Percentiles rank a stretch among this genome's conserved stretches.
Evolutionary conservation across 2,888 invertebrate species (phyloP).

Genomic region (Lordiphosa fenestrarum): DNA sequence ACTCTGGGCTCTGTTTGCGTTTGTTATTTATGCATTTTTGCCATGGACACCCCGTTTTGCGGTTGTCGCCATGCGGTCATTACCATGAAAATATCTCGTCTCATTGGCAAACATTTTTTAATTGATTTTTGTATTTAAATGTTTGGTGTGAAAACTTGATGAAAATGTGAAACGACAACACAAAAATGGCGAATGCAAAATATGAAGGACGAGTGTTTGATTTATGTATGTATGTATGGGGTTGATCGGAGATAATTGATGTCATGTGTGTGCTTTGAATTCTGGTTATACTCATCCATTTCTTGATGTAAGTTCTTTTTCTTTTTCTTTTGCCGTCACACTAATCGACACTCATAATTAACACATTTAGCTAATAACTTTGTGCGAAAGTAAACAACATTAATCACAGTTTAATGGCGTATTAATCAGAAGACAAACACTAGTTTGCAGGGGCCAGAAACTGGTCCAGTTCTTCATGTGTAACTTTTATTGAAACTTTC

Average conservation of each 20-base stretch:
- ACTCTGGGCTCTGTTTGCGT: slow-evolving; percentile 43
- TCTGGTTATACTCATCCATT: too few species aligned
- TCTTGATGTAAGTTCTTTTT: neutral
- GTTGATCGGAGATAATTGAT: slow-evolving; percentile 23
- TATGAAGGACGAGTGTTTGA: slow-evolving; percentile 30
- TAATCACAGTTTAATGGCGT: slow-evolving; percentile 70
- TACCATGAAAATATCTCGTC: slow-evolving; percentile 47
- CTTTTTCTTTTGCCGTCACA: slow-evolving; percentile 7
- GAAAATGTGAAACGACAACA: slow-evolving; percentile 20
- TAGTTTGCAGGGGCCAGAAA: too few species aligned
- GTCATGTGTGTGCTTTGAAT: neutral
- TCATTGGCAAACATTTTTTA: slow-evolving; percentile 55
- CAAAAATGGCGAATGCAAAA: slow-evolving; percentile 34
- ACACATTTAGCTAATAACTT: slow-evolving; percentile 75
- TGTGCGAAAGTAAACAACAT: slow-evolving; percentile 68
- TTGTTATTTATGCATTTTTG: slow-evolving; percentile 67
- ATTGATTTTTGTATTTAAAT: slow-evolving; percentile 61
- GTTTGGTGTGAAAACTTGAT: slow-evolving; percentile 58
- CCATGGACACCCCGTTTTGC: slow-evolving; percentile 57
- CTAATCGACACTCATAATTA: slow-evolving; percentile 71
- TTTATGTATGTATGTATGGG: slow-evolving; percentile 28
- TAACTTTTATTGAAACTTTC: slow-evolving; percentile 67
- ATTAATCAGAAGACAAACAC: slow-evolving; percentile 57
- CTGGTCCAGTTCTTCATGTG: slow-evolving; percentile 1
- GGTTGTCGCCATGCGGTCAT: slow-evolving; percentile 48